phyloP scores from a whole-genome alignment of 2,888 invertebrate genomes.

The Gerris lacustris region DNA sequence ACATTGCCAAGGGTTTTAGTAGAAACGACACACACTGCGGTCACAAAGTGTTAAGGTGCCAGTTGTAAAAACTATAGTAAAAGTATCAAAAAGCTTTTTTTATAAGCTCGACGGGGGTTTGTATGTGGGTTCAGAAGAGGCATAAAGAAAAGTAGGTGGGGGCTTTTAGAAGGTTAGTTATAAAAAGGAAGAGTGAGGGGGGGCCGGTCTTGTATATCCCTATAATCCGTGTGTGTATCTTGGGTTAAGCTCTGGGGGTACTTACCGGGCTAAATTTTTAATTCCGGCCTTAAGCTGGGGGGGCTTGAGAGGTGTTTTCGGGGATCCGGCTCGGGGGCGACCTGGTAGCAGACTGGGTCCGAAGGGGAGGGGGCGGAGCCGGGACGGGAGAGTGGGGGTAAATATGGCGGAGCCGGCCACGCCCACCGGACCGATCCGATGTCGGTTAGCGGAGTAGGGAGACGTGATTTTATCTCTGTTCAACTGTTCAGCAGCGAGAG shows the following conservation, averaged over 20 bases:
- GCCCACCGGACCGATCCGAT: neutral
- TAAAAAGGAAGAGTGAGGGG: neutral
- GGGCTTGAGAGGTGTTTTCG: neutral
- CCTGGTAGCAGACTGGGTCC: neutral
- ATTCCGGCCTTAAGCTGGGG: neutral
- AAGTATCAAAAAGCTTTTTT: too few relatives aligned
- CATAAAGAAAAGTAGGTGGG: too few relatives aligned
- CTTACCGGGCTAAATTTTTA: slow-evolving; percentile 5
- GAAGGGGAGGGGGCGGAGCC: neutral
- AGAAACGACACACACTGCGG: too few relatives aligned
- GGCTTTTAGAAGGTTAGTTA: neutral
- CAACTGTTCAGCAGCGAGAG: too few relatives aligned
- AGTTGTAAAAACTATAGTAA: too few relatives aligned
- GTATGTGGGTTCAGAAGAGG: too few relatives aligned
- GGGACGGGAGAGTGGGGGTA: neutral
- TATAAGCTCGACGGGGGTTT: too few relatives aligned
- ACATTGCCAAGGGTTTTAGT: too few relatives aligned
- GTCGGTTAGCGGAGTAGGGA: too few relatives aligned
- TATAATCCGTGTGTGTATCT: slow-evolving; percentile 5
- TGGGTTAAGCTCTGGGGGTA: neutral
- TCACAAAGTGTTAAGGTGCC: too few relatives aligned
- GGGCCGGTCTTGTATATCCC: neutral
- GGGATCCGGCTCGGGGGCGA: slow-evolving; percentile 1
- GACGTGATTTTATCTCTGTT: neutral
- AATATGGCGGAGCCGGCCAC: neutral